Conservation (phyloP, 1,140 invertebrate species). For the Aphaenogaster floridana region DNA sequence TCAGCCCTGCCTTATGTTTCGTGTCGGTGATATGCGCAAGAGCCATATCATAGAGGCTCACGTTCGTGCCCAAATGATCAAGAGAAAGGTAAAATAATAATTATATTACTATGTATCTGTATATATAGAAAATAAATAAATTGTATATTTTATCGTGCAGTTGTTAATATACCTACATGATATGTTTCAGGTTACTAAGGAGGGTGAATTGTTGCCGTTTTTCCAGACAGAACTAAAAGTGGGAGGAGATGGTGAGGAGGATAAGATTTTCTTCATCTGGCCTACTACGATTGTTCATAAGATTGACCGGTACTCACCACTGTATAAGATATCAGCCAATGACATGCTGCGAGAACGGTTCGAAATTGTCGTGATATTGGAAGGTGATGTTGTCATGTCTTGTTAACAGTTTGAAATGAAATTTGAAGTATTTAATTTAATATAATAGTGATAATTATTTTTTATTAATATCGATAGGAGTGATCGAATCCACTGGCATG, state of each 20-base stretch:
- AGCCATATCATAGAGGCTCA: constrained; percentile 98
- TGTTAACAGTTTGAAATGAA: not conserved
- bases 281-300: constrained; percentile 95
- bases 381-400: constrained; percentile 88
- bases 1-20: constrained; percentile 96
- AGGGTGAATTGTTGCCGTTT: constrained; percentile 94
- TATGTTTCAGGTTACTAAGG: constrained; percentile 93
- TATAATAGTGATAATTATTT: not conserved
- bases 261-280: constrained; percentile 97
- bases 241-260: constrained; percentile 94
- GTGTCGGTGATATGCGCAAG: constrained; percentile 99
- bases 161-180: not conserved
- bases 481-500: constrained; percentile 96
- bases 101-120: not conserved
- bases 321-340: constrained; percentile 95
- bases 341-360: constrained; percentile 96
- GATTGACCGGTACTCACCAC: constrained; percentile 94
- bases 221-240: constrained; percentile 94
- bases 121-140: not conserved
- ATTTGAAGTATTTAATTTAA: not conserved
- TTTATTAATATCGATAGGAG: constrained; percentile 47
- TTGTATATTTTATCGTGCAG: too few relatives aligned
- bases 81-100: constrained; percentile 68
- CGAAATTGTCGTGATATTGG: constrained; percentile 98
- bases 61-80: constrained; percentile 96